phyloP scores from a whole-genome alignment of 2,888 invertebrate genomes.

The Belgica antarctica region DNA sequence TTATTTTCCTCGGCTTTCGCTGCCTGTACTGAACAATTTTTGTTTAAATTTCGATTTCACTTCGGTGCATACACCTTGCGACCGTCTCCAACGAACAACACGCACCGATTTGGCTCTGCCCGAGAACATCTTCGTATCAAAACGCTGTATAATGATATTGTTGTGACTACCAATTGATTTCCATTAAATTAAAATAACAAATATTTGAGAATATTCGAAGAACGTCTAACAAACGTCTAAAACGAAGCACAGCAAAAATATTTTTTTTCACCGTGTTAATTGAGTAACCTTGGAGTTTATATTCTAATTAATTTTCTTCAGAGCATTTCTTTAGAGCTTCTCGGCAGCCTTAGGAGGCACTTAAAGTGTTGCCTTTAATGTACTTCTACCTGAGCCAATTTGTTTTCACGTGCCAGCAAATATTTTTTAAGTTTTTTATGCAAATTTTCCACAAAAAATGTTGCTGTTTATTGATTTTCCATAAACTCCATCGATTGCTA shows the following conservation, averaged over 20 bases:
- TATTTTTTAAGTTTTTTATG: not conserved
- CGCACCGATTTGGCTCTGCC: not conserved
- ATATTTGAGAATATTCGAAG: slow-evolving; percentile 13
- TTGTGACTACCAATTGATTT: slow-evolving; percentile 31
- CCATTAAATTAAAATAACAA: slow-evolving; percentile 42
- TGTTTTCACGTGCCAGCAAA: slow-evolving; percentile 12
- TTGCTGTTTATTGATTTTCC: not conserved
- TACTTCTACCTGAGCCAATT: not conserved
- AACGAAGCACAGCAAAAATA: not conserved
- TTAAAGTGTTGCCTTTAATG: not conserved
- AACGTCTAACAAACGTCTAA: not conserved
- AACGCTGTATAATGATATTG: not conserved
- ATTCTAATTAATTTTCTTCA: slow-evolving; percentile 42
- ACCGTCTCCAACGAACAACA: not conserved
- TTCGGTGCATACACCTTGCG: not conserved
- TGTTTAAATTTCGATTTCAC: not conserved
- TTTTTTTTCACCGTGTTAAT: slow-evolving; percentile 40
- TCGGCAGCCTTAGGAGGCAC: not conserved
- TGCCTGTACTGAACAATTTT: not conserved
- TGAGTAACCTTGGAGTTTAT: slow-evolving; percentile 38
- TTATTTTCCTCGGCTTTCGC: not conserved
- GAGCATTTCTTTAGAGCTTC: not conserved
- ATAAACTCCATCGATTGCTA: not conserved
- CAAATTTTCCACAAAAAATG: not conserved
- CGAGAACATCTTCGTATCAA: no score